Base-by-base conservation (phyloP, 2,797 vertebrate species). In the Eutrigla gurnardus region DNA sequence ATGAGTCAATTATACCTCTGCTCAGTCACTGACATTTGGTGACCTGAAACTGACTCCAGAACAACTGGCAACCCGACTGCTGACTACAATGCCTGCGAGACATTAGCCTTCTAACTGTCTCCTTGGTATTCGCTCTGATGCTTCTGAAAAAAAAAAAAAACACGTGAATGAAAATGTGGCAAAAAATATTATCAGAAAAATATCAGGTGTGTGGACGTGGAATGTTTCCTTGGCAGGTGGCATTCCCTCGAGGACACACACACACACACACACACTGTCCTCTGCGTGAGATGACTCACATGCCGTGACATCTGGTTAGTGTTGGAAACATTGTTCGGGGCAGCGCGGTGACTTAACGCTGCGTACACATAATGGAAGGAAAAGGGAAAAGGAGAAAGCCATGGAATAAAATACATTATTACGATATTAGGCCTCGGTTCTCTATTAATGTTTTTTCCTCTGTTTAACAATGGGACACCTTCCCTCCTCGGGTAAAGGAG, bases 251-350 rank as follows among this genome's bases (percentile, higher is more conserved):
- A 58, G 37, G 9, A 37, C 47, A 66, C 49, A 43, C 67, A 72
- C 73, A 59, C 61, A 49, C 37, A 5, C 37, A 58, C 42, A 68
- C 52, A 70, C 67, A 12, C 47, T 49, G 59, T 85, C 83, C 75
- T 82, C 63, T 72, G 79, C 78, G 77, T 75, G 75, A 84, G 88
- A 91, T 90, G 91, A 93, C 87, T 93, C 91, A 91, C 84, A 82
- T 82, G 82, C 76, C 75, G 54, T 77, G 88, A 92, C 88, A 90
- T 93, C 89, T 92, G 89, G 86, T 91, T 86, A 88, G 82, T 90
- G 87, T 82, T 89, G 85, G 75, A 74, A 54, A 73, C 81, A 89
- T 91, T 92, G 90, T 91, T 91, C 33, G 36, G 79, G 79, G 76
- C 82, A 88, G 82, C 43, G 18, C 61, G 46, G 86, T 80, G 80